Base-by-base conservation (phyloP, 2,888 invertebrate species). In the Volucella zonaria region DNA sequence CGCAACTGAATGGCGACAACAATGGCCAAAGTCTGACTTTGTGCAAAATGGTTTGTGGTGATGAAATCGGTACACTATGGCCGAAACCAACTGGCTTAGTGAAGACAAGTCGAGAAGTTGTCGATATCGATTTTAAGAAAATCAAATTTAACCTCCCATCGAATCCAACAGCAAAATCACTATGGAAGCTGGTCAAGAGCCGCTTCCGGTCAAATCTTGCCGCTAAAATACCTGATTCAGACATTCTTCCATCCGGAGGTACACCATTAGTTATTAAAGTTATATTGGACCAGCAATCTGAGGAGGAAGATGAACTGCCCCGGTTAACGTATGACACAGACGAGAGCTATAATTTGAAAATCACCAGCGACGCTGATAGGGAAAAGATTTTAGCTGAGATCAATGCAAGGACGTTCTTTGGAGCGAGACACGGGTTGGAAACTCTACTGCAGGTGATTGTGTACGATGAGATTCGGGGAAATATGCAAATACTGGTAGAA, bases 401-500 rank as follows among this genome's bases (percentile, higher is more conserved):
- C 23, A 89, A 89, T 0, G 93, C 94, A 0, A 87, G 89, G 0
- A 94, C 92, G 10, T 95, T 93, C 88, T 95, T 94, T 88, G 95
- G 95, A 1, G 93, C 93, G 0, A 92, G 95, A 1, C 93, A 95
- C 88, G 95, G 92, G 0, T 87, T 95, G 59, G 95, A 95, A 90
- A 95, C 95, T 0, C 73, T 92, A 4, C 88, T 88, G 15, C 92
- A 92, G 73, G 77, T 92, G 71, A 89, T 92, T 68, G 89, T 92
- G 4, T 92, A 89, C 52, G 92, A 92, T 86, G 91, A 92, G 56
- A 90, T 92, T 31, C 88, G 91, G 1, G 89, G 89, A 1, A 90
- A 91, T 56, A 64, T 92, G 4, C 92, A 94, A 92, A 93, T 96
- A n/a, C 93, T 94, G 0, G 92, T 93, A 3, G 93, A 94, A 87